A percentile compares a stretch with the other conserved stretches of the same genome.
These are phyloP conservation scores for Numida meleagris DNA, from an alignment of 2,113 vertebrate genomes.

Conservation along the genomic window DNA sequence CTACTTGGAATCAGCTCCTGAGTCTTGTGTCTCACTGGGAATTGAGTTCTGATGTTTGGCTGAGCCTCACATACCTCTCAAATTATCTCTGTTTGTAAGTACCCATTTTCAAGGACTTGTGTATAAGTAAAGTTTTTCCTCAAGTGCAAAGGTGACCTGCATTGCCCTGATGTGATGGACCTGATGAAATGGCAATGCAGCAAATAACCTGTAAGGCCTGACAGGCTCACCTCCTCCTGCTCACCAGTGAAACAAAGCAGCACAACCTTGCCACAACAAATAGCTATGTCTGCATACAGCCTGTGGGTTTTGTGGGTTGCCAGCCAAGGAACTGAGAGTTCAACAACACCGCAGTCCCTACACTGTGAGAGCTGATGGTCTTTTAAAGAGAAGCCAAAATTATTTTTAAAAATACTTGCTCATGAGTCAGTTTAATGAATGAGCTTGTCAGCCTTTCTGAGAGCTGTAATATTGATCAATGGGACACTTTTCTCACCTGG, in stretches of 20 bases:
- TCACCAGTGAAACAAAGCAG: neutral
- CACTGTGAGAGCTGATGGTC: neutral
- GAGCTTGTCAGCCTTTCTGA: neutral
- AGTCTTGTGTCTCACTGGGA: neutral
- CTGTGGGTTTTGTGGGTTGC: neutral
- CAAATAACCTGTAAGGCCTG: neutral
- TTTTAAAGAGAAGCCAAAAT: neutral
- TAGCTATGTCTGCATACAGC: neutral
- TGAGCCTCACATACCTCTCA: neutral
- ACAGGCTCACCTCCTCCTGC: neutral
- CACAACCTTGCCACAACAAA: neutral
- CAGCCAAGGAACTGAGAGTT: neutral
- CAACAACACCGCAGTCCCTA: neutral
- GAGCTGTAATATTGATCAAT: neutral
- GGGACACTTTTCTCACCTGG: neutral
- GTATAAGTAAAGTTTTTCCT: neutral
- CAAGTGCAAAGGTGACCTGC: neutral
- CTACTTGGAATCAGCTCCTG: neutral
- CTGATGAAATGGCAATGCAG: neutral
- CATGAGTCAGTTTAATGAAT: neutral
- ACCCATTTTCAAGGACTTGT: neutral
- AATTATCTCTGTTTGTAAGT: neutral
- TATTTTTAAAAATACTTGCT: neutral
- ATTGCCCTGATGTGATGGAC: neutral
- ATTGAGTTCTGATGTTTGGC: neutral